These are phyloP conservation scores for Nesometra sesokonis DNA, from an alignment of 35 echinoderm and acorn worm genomes.

Conservation along the genomic window DNA sequence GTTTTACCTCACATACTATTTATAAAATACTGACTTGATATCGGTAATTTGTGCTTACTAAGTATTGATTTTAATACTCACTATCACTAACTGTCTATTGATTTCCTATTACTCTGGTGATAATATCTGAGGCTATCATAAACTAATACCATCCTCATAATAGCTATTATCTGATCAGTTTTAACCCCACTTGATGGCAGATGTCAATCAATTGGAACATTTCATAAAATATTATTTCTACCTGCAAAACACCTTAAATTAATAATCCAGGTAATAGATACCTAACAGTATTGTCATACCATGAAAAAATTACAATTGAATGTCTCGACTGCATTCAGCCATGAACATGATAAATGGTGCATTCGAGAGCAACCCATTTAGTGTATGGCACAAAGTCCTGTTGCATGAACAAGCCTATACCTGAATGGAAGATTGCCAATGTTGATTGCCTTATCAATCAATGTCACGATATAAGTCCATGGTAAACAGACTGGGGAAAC, in stretches of 20 bases:
- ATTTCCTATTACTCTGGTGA: neutral
- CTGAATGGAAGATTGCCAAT: neutral
- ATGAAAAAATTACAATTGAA: neutral
- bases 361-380: neutral
- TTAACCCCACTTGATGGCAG: neutral
- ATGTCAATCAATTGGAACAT: neutral
- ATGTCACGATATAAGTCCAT: neutral
- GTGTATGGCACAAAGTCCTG: neutral
- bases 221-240: neutral
- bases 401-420: neutral
- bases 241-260: too few species aligned
- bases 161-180: neutral
- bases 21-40: neutral
- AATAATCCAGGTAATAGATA: too few species aligned
- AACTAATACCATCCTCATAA: neutral
- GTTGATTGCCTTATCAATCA: neutral
- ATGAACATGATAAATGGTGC: neutral
- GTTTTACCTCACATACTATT: too few species aligned
- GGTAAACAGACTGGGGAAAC: neutral
- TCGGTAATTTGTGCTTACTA: neutral
- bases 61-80: neutral
- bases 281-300: neutral
- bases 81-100: neutral
- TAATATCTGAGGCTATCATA: neutral
- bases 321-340: neutral